A percentile compares a stretch with the other conserved stretches of the same genome.
These are phyloP conservation scores for Calliopum simillimum DNA, from an alignment of 2,888 invertebrate genomes.

Conservation along the genomic window DNA sequence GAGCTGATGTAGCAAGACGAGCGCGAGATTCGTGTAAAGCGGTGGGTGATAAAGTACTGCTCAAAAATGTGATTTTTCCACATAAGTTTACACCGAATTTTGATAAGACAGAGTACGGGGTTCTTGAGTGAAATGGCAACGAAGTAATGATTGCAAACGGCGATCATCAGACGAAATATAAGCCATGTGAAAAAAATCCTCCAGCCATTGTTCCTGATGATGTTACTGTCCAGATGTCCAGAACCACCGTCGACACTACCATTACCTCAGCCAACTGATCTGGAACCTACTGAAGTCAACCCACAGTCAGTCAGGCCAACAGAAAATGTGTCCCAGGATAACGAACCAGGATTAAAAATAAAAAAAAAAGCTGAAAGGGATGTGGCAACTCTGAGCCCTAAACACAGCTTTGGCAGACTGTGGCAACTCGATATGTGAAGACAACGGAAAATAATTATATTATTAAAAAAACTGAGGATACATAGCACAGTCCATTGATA, in stretches of 20 bases:
- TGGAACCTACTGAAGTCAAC: slow-evolving; percentile 21
- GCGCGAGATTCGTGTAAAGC: slow-evolving; percentile 30
- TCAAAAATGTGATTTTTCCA: slow-evolving; percentile 41
- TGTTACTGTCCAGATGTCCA: too few relatives aligned
- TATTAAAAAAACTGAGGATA: too few relatives aligned
- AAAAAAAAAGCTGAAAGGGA: slow-evolving; percentile 40
- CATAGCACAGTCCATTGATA: too few relatives aligned
- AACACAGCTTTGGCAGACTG: not conserved
- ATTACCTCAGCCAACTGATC: slow-evolving; percentile 30
- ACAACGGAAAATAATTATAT: too few relatives aligned
- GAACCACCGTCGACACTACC: too few relatives aligned
- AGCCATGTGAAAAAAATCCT: slow-evolving; percentile 37
- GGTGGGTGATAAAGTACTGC: slow-evolving; percentile 36
- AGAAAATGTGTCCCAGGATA: slow-evolving; percentile 20
- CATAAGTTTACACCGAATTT: slow-evolving; percentile 44
- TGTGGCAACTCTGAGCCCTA: slow-evolving; percentile 31
- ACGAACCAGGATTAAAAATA: slow-evolving; percentile 35
- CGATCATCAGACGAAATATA: slow-evolving; percentile 34
- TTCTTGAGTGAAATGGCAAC: slow-evolving; percentile 37
- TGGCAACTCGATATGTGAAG: not conserved
- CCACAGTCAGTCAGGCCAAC: slow-evolving; percentile 27
- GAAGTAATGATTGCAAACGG: slow-evolving; percentile 33
- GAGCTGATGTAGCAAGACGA: slow-evolving; percentile 4
- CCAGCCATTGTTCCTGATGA: not conserved
- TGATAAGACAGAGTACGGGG: slow-evolving; percentile 40